Percentiles rank a stretch among this genome's conserved stretches.
phyloP scores from a whole-genome alignment of 1,140 invertebrate genomes.

The Macrobrachium rosenbergii region DNA sequence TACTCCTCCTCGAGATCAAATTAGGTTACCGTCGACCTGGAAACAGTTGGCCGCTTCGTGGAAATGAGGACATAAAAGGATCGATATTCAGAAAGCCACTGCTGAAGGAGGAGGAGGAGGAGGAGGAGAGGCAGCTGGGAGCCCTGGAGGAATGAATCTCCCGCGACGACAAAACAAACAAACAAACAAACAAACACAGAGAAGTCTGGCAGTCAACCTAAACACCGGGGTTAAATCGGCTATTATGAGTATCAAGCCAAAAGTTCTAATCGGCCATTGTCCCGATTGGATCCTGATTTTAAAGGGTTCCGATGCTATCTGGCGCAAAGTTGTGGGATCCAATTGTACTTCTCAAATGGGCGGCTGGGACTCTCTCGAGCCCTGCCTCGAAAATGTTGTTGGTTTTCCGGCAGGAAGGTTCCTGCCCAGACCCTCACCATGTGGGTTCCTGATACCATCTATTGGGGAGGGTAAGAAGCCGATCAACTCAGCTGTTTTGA shows the following conservation, averaged over 20 bases:
- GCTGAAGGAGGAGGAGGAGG: no score
- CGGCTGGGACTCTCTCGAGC: conserved; percentile 12
- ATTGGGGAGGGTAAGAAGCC: neutral
- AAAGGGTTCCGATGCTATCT: conserved; percentile 61
- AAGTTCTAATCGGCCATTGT: conserved; percentile 56
- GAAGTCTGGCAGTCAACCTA: neutral
- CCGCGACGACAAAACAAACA: neutral
- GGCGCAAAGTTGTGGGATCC: conserved; percentile 62
- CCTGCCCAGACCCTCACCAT: neutral
- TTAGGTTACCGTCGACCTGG: no score
- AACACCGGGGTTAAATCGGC: conserved; percentile 54
- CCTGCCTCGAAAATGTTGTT: neutral
- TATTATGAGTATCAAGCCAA: conserved; percentile 58
- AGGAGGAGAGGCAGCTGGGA: no score
- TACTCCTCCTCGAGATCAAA: no score
- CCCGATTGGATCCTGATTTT: conserved; percentile 60
- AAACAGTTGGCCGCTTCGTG: no score
- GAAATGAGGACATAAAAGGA: no score
- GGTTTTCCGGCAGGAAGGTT: neutral
- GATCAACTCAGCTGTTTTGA: neutral
- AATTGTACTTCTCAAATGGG: conserved; percentile 56
- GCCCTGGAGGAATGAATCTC: no score
- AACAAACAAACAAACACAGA: neutral
- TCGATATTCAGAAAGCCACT: no score
- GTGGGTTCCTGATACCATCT: conserved; percentile 29